Percentiles rank a stretch among this genome's conserved stretches.
These are phyloP conservation scores for Macrobrachium nipponense DNA, from an alignment of 1,140 invertebrate genomes.

Conservation along the genomic window DNA sequence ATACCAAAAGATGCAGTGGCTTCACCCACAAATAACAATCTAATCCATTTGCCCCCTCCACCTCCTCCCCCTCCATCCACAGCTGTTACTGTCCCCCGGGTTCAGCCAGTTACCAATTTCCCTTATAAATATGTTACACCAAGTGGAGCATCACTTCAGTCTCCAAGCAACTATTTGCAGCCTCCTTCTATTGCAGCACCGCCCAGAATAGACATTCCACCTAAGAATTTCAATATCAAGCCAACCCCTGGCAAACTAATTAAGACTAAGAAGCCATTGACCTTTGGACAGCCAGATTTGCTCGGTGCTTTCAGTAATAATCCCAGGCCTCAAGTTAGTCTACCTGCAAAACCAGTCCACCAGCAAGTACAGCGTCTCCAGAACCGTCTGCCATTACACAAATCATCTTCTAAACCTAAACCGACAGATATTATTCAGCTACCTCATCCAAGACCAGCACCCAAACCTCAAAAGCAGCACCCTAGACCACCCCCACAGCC, in stretches of 20 bases:
- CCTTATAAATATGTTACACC: slow-evolving; percentile 40
- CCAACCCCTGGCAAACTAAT: too few relatives aligned
- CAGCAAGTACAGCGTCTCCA: too few relatives aligned
- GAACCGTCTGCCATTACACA: neutral
- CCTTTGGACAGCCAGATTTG: too few relatives aligned
- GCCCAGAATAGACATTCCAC: too few relatives aligned
- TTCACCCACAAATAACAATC: neutral
- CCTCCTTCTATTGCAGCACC: slow-evolving; percentile 8
- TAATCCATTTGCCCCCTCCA: neutral
- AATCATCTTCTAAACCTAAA: neutral
- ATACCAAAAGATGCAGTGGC: too few relatives aligned
- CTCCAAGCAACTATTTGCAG: neutral
- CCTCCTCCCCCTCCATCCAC: slow-evolving; percentile 11
- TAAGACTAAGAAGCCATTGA: too few relatives aligned
- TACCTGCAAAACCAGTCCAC: too few relatives aligned
- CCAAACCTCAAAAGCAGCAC: slow-evolving; percentile 8
- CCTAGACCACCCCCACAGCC: slow-evolving; percentile 37
- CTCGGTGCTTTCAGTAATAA: too few relatives aligned
- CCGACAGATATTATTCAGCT: neutral
- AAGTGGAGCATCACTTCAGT: neutral
- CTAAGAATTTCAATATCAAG: too few relatives aligned
- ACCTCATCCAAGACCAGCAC: neutral
- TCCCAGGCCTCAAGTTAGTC: too few relatives aligned
- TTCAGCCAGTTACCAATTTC: slow-evolving; percentile 11
- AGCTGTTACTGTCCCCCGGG: neutral